Percentiles rank a stretch among this genome's conserved stretches.
Conservation (phyloP, 2,888 invertebrate genomes). For the Oscheius onirici region DNA sequence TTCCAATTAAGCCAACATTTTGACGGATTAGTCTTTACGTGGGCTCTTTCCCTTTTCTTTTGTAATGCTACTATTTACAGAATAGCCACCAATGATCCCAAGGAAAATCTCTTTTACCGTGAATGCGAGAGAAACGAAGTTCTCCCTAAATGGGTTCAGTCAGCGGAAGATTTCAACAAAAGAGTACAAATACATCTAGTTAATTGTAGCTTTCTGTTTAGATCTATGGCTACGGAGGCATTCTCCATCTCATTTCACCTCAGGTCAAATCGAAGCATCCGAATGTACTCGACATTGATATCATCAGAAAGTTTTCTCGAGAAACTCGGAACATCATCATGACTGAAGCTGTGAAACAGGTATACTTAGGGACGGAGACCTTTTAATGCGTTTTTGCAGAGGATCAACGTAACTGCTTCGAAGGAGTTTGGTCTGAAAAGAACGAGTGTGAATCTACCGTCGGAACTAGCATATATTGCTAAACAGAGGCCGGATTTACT, state of each 20-base stretch:
- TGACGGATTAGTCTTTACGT: slow-evolving; percentile 49
- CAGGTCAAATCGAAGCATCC: slow-evolving; percentile 40
- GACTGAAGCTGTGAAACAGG: slow-evolving; percentile 48
- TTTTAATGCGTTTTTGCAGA: slow-evolving; percentile 43
- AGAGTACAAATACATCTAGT: slow-evolving; percentile 19
- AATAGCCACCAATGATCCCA: slow-evolving; percentile 46
- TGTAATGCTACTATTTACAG: slow-evolving; percentile 33
- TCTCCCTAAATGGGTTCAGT: slow-evolving; percentile 46
- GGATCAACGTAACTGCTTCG: slow-evolving; percentile 36
- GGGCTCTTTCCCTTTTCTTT: not conserved
- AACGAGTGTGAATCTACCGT: slow-evolving; percentile 52
- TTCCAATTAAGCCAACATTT: slow-evolving; percentile 49
- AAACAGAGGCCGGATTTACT: slow-evolving; percentile 54
- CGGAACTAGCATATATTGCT: slow-evolving; percentile 52
- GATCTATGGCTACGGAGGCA: slow-evolving; percentile 55
- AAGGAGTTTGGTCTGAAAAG: slow-evolving; percentile 52
- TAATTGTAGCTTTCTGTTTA: slow-evolving; percentile 20
- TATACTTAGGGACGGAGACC: not conserved
- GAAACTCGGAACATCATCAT: slow-evolving; percentile 57
- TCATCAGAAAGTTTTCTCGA: slow-evolving; percentile 40
- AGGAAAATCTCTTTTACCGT: slow-evolving; percentile 44
- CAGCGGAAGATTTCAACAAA: slow-evolving; percentile 38
- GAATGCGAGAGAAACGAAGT: slow-evolving; percentile 54
- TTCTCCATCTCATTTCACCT: slow-evolving; percentile 52
- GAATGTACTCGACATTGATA: slow-evolving; percentile 45